Conservation (phyloP, 2,797 vertebrate species). For the Oreochromis grahami region DNA sequence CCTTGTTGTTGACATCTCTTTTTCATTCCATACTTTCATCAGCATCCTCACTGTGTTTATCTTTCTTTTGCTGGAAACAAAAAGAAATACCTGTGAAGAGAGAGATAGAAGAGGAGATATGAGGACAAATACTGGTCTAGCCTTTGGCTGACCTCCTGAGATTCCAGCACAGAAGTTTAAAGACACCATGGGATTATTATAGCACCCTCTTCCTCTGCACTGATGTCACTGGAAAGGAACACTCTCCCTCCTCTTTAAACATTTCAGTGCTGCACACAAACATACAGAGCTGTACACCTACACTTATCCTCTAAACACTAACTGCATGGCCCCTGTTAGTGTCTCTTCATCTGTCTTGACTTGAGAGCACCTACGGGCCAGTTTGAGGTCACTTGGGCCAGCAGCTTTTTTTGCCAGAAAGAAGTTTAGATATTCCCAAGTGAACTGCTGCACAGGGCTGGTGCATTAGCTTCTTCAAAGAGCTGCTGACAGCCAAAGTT, state of each 20-base stretch:
- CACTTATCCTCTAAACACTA: background rate
- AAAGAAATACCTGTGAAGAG: background rate
- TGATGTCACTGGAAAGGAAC: constrained; percentile 36
- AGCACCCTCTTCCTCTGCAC: constrained; percentile 14
- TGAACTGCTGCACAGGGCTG: background rate
- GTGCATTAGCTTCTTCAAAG: background rate
- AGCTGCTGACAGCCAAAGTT: background rate
- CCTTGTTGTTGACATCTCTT: background rate
- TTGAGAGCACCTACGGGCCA: background rate
- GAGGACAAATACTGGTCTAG: constrained; percentile 29
- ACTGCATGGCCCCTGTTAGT: background rate
- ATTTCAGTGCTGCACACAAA: constrained; percentile 6
- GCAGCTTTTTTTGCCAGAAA: background rate
- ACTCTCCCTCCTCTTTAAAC: constrained; percentile 30
- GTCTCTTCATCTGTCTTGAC: background rate
- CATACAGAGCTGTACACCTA: background rate
- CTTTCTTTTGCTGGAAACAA: background rate
- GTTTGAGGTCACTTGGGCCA: background rate
- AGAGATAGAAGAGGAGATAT: background rate
- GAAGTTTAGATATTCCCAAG: background rate
- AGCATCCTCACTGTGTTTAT: background rate
- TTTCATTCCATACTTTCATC: background rate
- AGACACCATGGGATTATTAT: constrained; percentile 4
- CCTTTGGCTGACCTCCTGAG: constrained; percentile 50
- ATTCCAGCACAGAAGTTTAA: constrained; percentile 24